These are phyloP conservation scores for Pseudanteris insignis DNA, from an alignment of 2,888 invertebrate species.

Conservation along the genomic window DNA sequence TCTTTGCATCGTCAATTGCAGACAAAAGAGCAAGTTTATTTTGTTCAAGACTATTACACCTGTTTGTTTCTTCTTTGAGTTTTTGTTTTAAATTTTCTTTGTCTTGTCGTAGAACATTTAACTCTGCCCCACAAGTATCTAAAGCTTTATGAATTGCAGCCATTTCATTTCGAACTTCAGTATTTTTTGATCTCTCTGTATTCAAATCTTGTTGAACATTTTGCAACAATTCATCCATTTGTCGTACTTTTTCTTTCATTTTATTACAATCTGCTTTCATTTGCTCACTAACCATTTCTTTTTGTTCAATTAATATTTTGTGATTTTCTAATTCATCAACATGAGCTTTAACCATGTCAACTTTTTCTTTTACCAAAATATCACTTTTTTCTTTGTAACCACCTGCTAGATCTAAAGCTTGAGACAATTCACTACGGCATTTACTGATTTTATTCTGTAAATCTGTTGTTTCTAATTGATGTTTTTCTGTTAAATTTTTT, in stretches of 20 bases:
- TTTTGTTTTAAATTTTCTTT: conserved; percentile 69
- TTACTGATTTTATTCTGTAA: conserved; percentile 71
- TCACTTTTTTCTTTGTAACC: conserved; percentile 65
- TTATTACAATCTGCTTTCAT: conserved; percentile 56
- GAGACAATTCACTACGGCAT: conserved; percentile 77
- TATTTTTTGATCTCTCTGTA: conserved; percentile 57
- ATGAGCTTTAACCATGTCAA: conserved; percentile 57
- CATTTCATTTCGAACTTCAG: conserved; percentile 61
- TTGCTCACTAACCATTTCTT: conserved; percentile 57
- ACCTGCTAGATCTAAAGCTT: conserved; percentile 73
- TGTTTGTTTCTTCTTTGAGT: conserved; percentile 68
- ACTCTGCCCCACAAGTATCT: conserved; percentile 64
- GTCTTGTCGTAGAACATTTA: conserved; percentile 65
- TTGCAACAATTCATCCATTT: conserved; percentile 55
- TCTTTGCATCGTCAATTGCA: conserved; percentile 68
- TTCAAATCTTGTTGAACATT: conserved; percentile 60
- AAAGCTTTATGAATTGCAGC: conserved; percentile 61
- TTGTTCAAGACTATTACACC: conserved; percentile 68
- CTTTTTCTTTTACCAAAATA: conserved; percentile 57
- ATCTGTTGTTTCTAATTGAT: conserved; percentile 67
- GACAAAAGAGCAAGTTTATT: conserved; percentile 70
- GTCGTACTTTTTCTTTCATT: conserved; percentile 53
- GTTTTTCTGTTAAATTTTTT: conserved; percentile 68
- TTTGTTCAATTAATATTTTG: conserved; percentile 58
- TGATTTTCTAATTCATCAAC: conserved; percentile 61